Conservation (phyloP, 2,888 invertebrate species). For the Dasypogon diadema region DNA sequence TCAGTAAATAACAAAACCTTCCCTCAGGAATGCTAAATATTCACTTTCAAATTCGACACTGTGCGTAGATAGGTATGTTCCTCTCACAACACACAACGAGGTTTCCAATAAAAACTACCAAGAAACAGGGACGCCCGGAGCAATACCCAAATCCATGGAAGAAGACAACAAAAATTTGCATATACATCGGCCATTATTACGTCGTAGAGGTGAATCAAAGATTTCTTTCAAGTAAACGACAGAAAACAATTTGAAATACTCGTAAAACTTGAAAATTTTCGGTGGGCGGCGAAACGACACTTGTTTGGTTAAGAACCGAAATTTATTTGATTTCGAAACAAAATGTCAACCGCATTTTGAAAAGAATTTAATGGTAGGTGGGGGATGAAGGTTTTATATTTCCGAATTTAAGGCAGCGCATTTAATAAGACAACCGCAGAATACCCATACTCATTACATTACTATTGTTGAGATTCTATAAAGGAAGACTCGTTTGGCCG, state of each 20-base stretch:
- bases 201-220: background rate
- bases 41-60: too few species aligned
- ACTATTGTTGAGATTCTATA: too few species aligned
- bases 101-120: background rate
- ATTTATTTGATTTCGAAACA: constrained; percentile 1
- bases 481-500: too few species aligned
- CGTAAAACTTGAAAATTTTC: background rate
- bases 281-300: background rate
- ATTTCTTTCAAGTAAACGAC: background rate
- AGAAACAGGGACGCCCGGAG: background rate
- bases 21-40: too few species aligned
- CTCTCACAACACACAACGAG: background rate
- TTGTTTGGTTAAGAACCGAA: background rate
- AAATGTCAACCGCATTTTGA: background rate
- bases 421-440: too few species aligned
- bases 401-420: too few species aligned
- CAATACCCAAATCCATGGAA: background rate
- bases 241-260: background rate
- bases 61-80: too few species aligned
- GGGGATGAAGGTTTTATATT: too few species aligned
- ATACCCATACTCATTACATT: too few species aligned
- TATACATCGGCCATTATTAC: background rate
- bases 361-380: too few species aligned
- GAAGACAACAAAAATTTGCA: background rate
- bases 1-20: too few species aligned